Percentiles rank a stretch among this genome's conserved stretches.
These are phyloP conservation scores for Cactoblastis cactorum DNA, from an alignment of 2,888 invertebrate genomes.

Conservation along the genomic window DNA sequence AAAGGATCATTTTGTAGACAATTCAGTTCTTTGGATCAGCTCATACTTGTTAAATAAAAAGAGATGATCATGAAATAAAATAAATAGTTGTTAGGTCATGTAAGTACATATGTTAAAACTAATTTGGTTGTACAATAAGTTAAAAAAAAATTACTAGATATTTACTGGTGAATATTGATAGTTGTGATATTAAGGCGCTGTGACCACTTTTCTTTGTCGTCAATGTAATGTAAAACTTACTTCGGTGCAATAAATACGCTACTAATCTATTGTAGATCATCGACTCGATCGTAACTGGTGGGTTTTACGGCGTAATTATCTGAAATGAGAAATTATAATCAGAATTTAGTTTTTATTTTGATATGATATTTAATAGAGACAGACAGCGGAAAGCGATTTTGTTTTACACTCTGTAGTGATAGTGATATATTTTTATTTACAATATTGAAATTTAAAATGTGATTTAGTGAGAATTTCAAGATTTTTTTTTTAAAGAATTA, in stretches of 20 bases:
- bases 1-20: background rate
- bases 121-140: constrained; percentile 2
- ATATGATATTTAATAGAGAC: too few relatives aligned
- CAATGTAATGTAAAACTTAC: constrained; percentile 20
- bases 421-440: too few relatives aligned
- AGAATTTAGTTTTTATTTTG: too few relatives aligned
- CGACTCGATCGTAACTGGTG: constrained; percentile 11
- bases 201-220: background rate
- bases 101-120: background rate
- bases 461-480: too few relatives aligned
- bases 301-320: constrained; percentile 4
- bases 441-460: too few relatives aligned
- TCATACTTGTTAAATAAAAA: background rate
- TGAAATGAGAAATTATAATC: background rate
- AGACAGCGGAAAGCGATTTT: too few relatives aligned
- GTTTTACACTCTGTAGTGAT: too few relatives aligned
- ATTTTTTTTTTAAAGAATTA: too few relatives aligned
- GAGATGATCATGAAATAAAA: background rate
- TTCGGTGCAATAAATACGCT: constrained; percentile 20
- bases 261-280: constrained; percentile 31
- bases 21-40: background rate
- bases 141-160: background rate
- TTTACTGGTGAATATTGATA: background rate
- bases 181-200: background rate
- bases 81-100: background rate